Evolutionary conservation across 2,797 vertebrate genomes (phyloP).

Genomic region (Erithacus rubecula): DNA sequence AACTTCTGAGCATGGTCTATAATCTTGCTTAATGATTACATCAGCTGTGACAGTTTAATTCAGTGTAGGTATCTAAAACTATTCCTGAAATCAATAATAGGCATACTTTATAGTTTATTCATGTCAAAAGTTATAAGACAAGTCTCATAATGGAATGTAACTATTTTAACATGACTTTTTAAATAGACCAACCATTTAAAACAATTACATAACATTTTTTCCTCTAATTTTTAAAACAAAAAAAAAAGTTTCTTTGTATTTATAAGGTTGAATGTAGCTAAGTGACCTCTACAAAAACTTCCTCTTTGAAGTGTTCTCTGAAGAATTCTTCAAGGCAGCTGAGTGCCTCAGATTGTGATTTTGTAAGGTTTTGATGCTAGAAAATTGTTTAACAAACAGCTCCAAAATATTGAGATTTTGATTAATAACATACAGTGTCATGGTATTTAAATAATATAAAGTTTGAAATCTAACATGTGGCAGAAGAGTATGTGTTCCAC

Average conservation of each 20-base stretch:
- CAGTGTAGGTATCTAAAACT: conserved; percentile 24
- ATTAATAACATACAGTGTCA: conserved; percentile 54
- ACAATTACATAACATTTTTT: conserved; percentile 23
- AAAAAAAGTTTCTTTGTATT: conserved; percentile 29
- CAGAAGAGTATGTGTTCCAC: conserved; percentile 39
- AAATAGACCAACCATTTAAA: conserved; percentile 3
- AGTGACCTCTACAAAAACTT: conserved; percentile 28
- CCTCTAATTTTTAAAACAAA: conserved; percentile 39
- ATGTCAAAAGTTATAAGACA: conserved; percentile 35
- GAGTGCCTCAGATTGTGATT: conserved; percentile 44
- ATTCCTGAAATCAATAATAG: conserved; percentile 45
- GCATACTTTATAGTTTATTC: conserved; percentile 26
- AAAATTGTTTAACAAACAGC: conserved; percentile 61
- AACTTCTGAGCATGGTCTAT: conserved; percentile 40
- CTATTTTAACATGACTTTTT: conserved; percentile 35
- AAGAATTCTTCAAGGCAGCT: conserved; percentile 54
- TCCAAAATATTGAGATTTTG: conserved; percentile 52
- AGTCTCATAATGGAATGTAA: not conserved
- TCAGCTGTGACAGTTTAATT: conserved; percentile 51
- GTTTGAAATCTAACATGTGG: conserved; percentile 56
- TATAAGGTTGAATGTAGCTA: not conserved
- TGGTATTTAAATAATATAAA: conserved; percentile 34
- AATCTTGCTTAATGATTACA: conserved; percentile 53
- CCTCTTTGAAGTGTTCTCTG: conserved; percentile 58
- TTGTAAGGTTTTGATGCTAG: conserved; percentile 63